Evolutionary conservation across 64 coral and sea anemone species (phyloP).

Genomic region (Acropora yongei): DNA sequence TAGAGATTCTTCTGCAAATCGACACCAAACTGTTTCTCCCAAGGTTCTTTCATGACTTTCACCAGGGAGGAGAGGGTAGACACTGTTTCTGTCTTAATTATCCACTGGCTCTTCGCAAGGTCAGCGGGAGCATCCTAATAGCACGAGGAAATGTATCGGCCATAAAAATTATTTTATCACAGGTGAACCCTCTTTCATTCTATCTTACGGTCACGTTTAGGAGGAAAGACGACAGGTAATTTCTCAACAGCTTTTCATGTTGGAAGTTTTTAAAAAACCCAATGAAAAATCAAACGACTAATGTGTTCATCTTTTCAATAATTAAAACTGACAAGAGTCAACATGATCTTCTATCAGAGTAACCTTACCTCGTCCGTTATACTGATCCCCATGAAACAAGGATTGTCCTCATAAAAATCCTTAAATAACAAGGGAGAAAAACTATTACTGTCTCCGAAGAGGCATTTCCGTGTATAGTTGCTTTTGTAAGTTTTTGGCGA

Average conservation of each 20-base stretch:
- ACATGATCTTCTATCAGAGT: background rate
- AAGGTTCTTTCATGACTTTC: constrained; percentile 64
- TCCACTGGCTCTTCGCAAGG: constrained; percentile 48
- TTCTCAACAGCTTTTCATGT: too few relatives aligned
- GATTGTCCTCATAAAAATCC: constrained; percentile 84
- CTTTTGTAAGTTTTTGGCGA: too few relatives aligned
- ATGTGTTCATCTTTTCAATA: background rate
- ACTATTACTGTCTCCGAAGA: too few relatives aligned
- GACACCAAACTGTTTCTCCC: constrained; percentile 78
- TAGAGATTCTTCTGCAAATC: constrained; percentile 51
- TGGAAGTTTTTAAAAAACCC: too few relatives aligned
- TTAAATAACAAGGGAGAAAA: constrained; percentile 27
- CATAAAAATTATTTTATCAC: background rate
- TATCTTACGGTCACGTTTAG: too few relatives aligned
- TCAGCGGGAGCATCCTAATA: constrained; percentile 59
- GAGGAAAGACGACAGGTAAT: too few relatives aligned
- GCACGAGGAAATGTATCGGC: background rate
- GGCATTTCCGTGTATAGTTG: too few relatives aligned
- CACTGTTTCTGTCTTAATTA: constrained; percentile 58
- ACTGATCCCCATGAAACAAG: constrained; percentile 80
- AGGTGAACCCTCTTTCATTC: background rate
- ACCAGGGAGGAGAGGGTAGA: constrained; percentile 53
- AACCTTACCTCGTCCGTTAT: constrained; percentile 89
- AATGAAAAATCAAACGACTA: too few relatives aligned
- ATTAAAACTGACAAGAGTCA: background rate